Base-by-base conservation (phyloP, 2,888 invertebrate genomes). In the Muschampia plurimacula region DNA sequence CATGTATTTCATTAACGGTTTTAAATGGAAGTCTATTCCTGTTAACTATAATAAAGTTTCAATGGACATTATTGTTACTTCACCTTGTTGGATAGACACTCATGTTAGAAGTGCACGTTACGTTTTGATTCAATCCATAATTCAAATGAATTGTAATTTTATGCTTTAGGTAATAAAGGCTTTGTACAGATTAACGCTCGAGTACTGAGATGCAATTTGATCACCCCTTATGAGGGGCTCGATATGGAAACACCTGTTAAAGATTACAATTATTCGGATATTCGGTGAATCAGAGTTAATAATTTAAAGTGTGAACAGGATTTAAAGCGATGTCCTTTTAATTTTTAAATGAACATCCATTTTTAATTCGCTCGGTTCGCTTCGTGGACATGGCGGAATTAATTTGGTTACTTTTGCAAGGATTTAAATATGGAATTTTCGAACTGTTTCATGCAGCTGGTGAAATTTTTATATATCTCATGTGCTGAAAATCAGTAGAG, bases 311-410 rank as follows among this genome's bases (percentile, higher is more conserved):
- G 55, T 69, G 66, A 66, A 60, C 71, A 52, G 41, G 60, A 41
- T 74, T 71, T 65, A 71, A 44, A 70, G 22, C 22, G 22, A 22
- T 22, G 22, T 70, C 46, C 84, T 83, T 83, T 72, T 72, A 72
- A 72, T 67, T 72, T 81, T 80, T 67, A 77, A 81, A 82, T 80
- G 68, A 64, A 71, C 74, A 71, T 74, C 57, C 49, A 74, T 71
- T 64, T 70, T 74, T 71, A 67, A 67, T 59, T 57, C 62, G 63
- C 71, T 66, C 49, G 59, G 59, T 28, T 67, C 67, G 55, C 66
- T n/a, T 22, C 49, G 65, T n/a, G 41, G 63, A 64, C 62, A 36
- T 10, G 60, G 46, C 55, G 64, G 65, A 60, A 69, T 46, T 66
- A 62, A 69, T 65, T 46, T 39, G 68, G 39, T 60, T 39, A 39